Evolutionary conservation across 2,888 invertebrate genomes (phyloP), one percentile per base, ranked within the genome.

Genomic region (Hedya salicella): DNA sequence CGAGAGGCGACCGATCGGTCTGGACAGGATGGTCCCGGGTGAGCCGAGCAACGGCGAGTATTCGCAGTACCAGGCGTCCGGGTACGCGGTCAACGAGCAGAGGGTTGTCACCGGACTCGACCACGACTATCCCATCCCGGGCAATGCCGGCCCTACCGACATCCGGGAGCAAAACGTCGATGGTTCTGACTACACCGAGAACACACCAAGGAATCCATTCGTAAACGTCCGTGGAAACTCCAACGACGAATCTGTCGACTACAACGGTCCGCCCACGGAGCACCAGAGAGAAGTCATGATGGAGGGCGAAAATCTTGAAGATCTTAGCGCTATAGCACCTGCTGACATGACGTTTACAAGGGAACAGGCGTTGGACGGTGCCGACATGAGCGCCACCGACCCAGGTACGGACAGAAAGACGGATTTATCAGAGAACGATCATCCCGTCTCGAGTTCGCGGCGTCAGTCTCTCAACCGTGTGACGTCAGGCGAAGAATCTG

Each of bases 11-110:
- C 94, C 94, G 0, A 87, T 93, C 44, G 94, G 94, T 1, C 80
- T 94, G 13, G 94, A 93, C 64, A 88, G 95, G 57, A 94, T 94
- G 94, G 93, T 95, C 13, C 94, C 94, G 0, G 95, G 95, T 0
- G 94, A 94, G 77, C 93, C 94, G 0, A 94, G 94, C 75, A 92
- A 93, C 52, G 86, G 82, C 68, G 88, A 87, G 48, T 92, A 91
- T 75, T 69, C 86, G 36, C 84, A 87, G 72, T 89, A 88, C 73
- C 80, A 83, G 64, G 36, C 36, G 25, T 68, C 83, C 40, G 82
- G 87, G 78, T 91, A 89, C 80, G 73, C 86, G 36, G 36, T 36
- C 75, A 73, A 85, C 65, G 90, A 90, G 62, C 86, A 91, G 62
- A 85, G 94, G 25, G 93, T 94, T 0, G 94, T 94, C 2, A 93